phyloP scores from a whole-genome alignment of 2,888 invertebrate genomes.

The Linnaemya tessellans region DNA sequence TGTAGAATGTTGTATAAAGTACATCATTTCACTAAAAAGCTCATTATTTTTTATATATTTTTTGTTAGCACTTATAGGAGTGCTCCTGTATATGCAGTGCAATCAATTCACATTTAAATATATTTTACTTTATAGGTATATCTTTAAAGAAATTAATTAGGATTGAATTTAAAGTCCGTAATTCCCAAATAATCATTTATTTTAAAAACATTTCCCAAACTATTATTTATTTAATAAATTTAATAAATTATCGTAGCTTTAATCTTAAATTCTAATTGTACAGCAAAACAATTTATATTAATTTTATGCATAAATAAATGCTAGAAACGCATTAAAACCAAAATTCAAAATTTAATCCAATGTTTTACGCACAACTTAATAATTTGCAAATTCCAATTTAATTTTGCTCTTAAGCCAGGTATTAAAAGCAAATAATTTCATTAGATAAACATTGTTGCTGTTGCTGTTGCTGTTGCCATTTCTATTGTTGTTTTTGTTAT shows the following conservation, averaged over 20 bases:
- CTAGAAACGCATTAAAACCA: conserved; percentile 25
- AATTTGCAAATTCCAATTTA: conserved; percentile 56
- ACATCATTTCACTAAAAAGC: too few species aligned
- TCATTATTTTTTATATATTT: too few species aligned
- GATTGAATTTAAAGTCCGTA: too few species aligned
- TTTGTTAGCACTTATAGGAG: too few species aligned
- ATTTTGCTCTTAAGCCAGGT: conserved; percentile 43
- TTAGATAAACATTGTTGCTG: conserved; percentile 52
- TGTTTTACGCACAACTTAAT: conserved; percentile 55
- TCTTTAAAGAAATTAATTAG: too few species aligned
- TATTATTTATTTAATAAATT: background rate
- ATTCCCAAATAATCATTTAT: too few species aligned
- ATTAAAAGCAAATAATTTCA: conserved; percentile 64
- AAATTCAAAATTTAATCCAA: conserved; percentile 43
- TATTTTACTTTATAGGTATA: too few species aligned
- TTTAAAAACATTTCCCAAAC: too few species aligned
- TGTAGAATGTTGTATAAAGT: too few species aligned
- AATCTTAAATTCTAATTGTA: conserved; percentile 21
- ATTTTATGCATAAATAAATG: conserved; percentile 13
- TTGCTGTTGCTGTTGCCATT: background rate
- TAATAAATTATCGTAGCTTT: background rate
- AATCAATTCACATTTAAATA: too few species aligned
- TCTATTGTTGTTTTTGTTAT: conserved; percentile 2
- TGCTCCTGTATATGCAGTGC: too few species aligned
- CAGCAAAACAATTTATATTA: background rate